These are phyloP conservation scores for Beroe forskalii DNA, from an alignment of 37 sponge, comb jelly and placozoan genomes.

Conservation along the genomic window DNA sequence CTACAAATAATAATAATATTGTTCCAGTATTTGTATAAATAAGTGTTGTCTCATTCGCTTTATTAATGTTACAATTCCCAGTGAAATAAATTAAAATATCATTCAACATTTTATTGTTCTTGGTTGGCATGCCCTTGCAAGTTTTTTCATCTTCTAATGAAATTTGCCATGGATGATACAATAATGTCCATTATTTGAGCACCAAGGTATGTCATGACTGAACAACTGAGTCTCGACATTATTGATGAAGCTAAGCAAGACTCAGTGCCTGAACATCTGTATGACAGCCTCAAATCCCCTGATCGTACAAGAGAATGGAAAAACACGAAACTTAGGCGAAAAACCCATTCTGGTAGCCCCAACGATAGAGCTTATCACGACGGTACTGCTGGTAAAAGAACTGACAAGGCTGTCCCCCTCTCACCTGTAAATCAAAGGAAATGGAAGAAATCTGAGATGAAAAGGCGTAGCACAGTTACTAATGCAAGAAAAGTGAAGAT, in stretches of 20 bases:
- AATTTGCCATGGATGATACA: too few relatives aligned
- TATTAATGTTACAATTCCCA: too few relatives aligned
- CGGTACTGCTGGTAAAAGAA: background rate
- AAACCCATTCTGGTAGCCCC: conserved; percentile 55
- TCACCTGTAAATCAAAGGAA: conserved; percentile 49
- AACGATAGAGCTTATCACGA: background rate
- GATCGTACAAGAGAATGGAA: conserved; percentile 35
- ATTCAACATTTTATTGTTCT: too few relatives aligned
- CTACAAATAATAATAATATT: too few relatives aligned
- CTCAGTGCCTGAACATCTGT: background rate
- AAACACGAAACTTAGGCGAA: background rate
- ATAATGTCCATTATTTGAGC: too few relatives aligned
- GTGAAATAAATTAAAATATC: too few relatives aligned
- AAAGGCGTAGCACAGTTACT: conserved; percentile 12
- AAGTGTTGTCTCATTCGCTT: too few relatives aligned
- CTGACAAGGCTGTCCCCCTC: background rate
- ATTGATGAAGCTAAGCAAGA: background rate
- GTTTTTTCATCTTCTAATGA: too few relatives aligned
- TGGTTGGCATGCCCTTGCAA: too few relatives aligned
- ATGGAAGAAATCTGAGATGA: conserved; percentile 54
- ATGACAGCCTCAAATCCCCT: conserved; percentile 14
- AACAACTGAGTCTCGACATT: conserved; percentile 4
- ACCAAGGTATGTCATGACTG: conserved; percentile 45
- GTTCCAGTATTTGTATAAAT: too few relatives aligned
- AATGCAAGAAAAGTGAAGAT: background rate